phyloP scores from a whole-genome alignment of 2,888 invertebrate genomes.

The Entomobrya multifasciata region DNA sequence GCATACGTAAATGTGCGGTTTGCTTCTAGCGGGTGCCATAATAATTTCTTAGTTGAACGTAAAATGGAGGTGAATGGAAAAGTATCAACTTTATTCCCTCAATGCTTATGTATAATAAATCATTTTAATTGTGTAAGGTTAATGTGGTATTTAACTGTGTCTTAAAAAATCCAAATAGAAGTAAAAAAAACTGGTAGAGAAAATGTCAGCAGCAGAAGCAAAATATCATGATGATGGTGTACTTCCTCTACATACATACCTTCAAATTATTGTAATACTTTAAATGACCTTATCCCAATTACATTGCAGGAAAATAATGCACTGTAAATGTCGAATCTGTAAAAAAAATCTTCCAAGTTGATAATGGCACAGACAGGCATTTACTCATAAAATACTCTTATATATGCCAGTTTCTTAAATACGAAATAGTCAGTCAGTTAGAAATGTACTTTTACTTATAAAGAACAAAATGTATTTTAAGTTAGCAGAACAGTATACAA shows the following conservation, averaged over 20 bases:
- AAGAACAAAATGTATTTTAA: no score
- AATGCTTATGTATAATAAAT: constrained; percentile 35
- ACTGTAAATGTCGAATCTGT: background rate
- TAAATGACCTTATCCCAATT: background rate
- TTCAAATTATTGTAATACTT: background rate
- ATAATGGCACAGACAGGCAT: background rate
- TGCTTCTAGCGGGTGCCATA: constrained; percentile 16
- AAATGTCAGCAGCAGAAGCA: constrained; percentile 29
- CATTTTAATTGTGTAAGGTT: no score
- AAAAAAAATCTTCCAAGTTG: background rate
- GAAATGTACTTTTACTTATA: no score
- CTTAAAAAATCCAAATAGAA: constrained; percentile 54
- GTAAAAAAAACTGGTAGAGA: constrained; percentile 12
- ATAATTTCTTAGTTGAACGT: no score
- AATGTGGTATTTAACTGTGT: constrained; percentile 71
- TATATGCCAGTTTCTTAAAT: no score
- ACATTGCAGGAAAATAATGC: background rate
- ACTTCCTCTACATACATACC: background rate
- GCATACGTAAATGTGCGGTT: background rate
- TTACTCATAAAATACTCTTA: constrained; percentile 26
- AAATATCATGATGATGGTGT: background rate
- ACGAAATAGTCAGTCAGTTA: no score
- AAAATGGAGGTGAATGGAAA: background rate
- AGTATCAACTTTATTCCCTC: background rate
- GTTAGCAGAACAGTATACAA: no score